phyloP scores from a whole-genome alignment of 1,140 invertebrate genomes.

The Tetranychus cinnabarinus region DNA sequence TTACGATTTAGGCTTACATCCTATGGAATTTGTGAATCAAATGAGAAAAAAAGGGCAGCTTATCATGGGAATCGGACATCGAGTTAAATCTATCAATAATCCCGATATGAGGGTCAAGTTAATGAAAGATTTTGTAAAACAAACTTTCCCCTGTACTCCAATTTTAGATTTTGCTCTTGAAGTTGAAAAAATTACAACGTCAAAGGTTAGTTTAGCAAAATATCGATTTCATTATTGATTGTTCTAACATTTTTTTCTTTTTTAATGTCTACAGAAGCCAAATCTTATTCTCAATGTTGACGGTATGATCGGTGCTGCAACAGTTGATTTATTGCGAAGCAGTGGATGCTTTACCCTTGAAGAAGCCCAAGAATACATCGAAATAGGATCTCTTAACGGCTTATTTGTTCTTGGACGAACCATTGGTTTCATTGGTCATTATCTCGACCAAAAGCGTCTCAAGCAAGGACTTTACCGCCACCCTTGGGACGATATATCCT shows the following conservation, averaged over 20 bases:
- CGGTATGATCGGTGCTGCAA: constrained; percentile 86
- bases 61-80: constrained; percentile 97
- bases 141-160: constrained; percentile 76
- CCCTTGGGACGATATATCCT: constrained; percentile 86
- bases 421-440: constrained; percentile 98
- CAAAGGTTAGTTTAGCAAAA: constrained; percentile 33
- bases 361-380: constrained; percentile 91
- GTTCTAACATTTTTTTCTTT: constrained; percentile 2
- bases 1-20: constrained; percentile 72
- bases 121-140: constrained; percentile 81
- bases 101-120: constrained; percentile 91
- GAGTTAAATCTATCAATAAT: constrained; percentile 97
- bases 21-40: constrained; percentile 95
- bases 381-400: constrained; percentile 93
- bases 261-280: constrained; percentile 41
- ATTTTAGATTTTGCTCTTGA: constrained; percentile 63
- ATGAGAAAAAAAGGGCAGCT: constrained; percentile 90
- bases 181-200: constrained; percentile 96
- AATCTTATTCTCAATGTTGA: constrained; percentile 98
- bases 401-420: constrained; percentile 91
- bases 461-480: constrained; percentile 97
- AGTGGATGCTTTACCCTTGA: constrained; percentile 80
- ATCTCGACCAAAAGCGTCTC: constrained; percentile 90
- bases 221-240: constrained; percentile 1
- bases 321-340: constrained; percentile 84